These are phyloP conservation scores for Pseudocheirus occidentalis DNA, from an alignment of 2,797 vertebrate genomes.

Conservation along the genomic window DNA sequence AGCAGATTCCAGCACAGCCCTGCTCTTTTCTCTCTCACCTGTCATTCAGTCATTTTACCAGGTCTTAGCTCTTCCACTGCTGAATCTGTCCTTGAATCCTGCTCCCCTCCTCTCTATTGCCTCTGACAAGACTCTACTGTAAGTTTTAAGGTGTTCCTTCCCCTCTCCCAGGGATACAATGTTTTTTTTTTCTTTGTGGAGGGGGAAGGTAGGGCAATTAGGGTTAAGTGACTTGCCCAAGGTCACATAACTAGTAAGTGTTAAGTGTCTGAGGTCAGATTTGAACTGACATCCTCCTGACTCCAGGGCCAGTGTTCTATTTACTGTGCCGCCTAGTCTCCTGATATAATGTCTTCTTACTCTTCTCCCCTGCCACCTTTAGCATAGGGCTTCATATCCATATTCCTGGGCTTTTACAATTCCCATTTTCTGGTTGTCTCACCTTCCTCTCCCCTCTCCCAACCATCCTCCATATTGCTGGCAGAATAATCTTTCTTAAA, in stretches of 20 bases:
- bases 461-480: neutral
- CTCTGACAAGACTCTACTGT: neutral
- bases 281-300: no score
- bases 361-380: neutral
- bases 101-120: neutral
- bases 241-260: no score
- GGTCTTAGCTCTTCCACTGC: neutral
- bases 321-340: no score
- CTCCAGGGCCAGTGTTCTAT: no score
- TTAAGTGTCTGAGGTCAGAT: no score
- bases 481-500: neutral
- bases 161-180: neutral
- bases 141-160: neutral
- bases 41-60: neutral
- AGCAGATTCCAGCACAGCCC: neutral
- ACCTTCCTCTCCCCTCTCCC: neutral
- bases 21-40: neutral
- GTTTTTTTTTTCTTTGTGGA: no score
- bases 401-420: neutral
- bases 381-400: neutral
- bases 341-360: neutral
- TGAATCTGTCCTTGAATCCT: neutral
- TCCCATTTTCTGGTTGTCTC: neutral
- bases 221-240: no score
- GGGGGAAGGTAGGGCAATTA: no score